These are phyloP conservation scores for Tenodera sinensis DNA, from an alignment of 2,888 invertebrate species.

Conservation along the genomic window DNA sequence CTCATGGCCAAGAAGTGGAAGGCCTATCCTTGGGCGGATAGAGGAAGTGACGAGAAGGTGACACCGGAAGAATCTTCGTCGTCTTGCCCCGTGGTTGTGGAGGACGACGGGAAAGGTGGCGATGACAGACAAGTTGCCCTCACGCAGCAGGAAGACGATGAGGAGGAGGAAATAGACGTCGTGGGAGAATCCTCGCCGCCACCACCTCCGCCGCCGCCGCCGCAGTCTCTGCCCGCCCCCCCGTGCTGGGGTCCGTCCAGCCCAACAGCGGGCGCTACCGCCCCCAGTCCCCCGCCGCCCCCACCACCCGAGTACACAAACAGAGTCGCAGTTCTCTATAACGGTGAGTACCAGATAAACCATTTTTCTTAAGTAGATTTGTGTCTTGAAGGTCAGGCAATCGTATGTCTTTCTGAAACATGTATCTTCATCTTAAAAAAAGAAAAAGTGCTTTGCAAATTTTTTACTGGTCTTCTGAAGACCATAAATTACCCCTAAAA, in stretches of 20 bases:
- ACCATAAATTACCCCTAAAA: too few relatives aligned
- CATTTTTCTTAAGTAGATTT: neutral
- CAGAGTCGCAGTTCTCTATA: conserved; percentile 53
- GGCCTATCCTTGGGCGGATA: conserved; percentile 74
- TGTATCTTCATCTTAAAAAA: too few relatives aligned
- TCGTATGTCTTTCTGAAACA: too few relatives aligned
- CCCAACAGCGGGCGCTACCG: conserved; percentile 71
- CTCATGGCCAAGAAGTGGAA: conserved; percentile 96
- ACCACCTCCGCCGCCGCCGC: neutral
- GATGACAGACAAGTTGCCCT: conserved; percentile 22
- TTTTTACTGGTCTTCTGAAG: too few relatives aligned
- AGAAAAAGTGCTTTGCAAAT: too few relatives aligned
- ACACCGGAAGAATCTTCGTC: conserved; percentile 40
- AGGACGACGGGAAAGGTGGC: conserved; percentile 32
- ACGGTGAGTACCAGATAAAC: conserved; percentile 55
- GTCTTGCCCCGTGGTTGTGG: conserved; percentile 36
- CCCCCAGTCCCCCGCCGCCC: conserved; percentile 43
- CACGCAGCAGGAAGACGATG: conserved; percentile 36
- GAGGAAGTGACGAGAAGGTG: conserved; percentile 45
- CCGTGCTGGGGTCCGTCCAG: conserved; percentile 71
- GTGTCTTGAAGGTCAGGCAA: too few relatives aligned
- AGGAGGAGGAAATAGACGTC: conserved; percentile 78
- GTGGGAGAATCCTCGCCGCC: conserved; percentile 62
- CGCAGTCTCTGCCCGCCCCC: conserved; percentile 40
- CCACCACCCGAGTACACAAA: conserved; percentile 59